Evolutionary conservation across 1,140 invertebrate genomes (phyloP), one percentile per base, ranked within the genome.

Genomic region (Drosophila biarmipes): DNA sequence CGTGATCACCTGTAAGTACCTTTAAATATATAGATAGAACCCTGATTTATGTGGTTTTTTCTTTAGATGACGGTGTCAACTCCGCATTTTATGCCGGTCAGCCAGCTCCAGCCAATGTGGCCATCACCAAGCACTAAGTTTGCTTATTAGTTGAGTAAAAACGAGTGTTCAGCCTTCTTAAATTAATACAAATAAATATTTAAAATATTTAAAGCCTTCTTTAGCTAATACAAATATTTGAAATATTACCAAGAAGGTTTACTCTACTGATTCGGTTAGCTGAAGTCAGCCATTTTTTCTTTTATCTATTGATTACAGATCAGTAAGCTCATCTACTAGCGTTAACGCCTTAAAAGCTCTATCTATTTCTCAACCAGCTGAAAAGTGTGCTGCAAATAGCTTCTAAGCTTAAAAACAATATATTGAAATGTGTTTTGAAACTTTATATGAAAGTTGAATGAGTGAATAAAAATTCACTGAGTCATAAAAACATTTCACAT

Each of bases 11-110:
- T 91, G 90, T 91, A 35, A 75, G 84, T 75, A 55, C 12, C 42
- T 42, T 48, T 46, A 0, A 4, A 19, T 31, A 0, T 2, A 29
- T 8, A 29, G 6, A 2, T 31, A 29, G 27, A 31, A 17, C n/a
- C 15, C 1, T 11, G 15, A 38, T 19, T 21, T 51, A 49, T 17
- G 29, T 0, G 15, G 1, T 29, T 51, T 56, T 10, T 3, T 10
- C 61, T 72, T 29, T 59, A 91, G 90, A 91, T 73, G 90, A 90
- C 49, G 82, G 82, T 4, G 56, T 74, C 0, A 89, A 91, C 64
- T 69, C 86, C 11, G 90, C 78, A 8, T 73, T 75, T 40, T 90
- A 86, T 68, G 77, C 85, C 8, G 46, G 51, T 34, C 90, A 91
- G 27, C 86, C 76, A n/a, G 56, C 85, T 11, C 54, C 86, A 1